Base-by-base conservation (phyloP, 2,797 vertebrate species). In the Esox masquinongy region DNA sequence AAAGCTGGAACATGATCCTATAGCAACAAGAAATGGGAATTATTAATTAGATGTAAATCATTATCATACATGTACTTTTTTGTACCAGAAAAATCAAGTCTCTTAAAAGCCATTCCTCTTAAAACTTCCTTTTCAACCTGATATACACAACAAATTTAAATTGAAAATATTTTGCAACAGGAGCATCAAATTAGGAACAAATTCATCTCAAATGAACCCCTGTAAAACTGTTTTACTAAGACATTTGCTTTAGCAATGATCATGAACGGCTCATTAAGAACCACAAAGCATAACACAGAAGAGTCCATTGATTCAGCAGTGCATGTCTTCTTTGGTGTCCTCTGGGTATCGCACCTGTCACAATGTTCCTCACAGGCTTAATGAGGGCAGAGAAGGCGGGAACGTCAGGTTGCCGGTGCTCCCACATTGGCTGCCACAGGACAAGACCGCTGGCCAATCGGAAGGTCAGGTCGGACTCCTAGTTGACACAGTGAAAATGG, bases 391-490 rank as follows among this genome's bases (percentile, higher is more conserved):
- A 96, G 80, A 99, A 99, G 79, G 97, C 96, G 0, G 97, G 93
- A 61, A 99, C 97, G 82, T 98, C 97, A 0, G 98, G 98, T 80
- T 98, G 97, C 29, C 96, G 95, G 83, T 99, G 97, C 70, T 99
- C 98, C 98, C 98, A 99, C 97, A 99, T 99, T 0, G 98, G 97
- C 88, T 99, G 97, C 98, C 98, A 99, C 77, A 99, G 99, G 0
- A 96, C 95, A 77, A 98, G 93, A 5, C 98, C 98, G n/a, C 97
- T 97, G 79, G 97, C 97, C 90, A 99, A 80, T 68, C 98, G 94
- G 88, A 99, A 99, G 3, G 97, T 99, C 87, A 99, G 93, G 81
- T 99, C 98, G 0, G 98, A 99, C 91, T 99, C 98, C 98, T 99
- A 59, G 4, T 68, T 67, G 72, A 79, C 80, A 79, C 8, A 2